Evolutionary conservation across 2,797 vertebrate species (phyloP).

Genomic region (Phrynocephalus guinanensis): DNA sequence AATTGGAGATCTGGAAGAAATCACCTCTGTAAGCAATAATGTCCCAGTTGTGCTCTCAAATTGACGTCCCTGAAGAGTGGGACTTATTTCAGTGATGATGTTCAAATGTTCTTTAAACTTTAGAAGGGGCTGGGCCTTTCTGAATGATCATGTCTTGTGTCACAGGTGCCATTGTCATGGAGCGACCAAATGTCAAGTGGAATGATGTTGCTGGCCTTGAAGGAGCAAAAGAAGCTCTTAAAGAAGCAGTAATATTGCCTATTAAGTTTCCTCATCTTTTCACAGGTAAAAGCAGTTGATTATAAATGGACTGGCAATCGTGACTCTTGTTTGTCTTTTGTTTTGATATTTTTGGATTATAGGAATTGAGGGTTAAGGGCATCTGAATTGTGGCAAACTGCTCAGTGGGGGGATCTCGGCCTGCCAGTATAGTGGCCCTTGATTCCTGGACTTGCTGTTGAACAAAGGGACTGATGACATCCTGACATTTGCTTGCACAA

Average conservation of each 20-base stretch:
- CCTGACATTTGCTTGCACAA: no score
- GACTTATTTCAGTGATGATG: neutral
- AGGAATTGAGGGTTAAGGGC: neutral
- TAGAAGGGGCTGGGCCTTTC: fast-evolving
- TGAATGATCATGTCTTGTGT: slow-evolving; percentile 40
- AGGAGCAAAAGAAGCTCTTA: slow-evolving; percentile 96
- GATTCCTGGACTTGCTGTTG: no score
- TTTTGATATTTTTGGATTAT: neutral
- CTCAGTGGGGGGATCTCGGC: no score
- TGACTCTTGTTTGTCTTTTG: neutral
- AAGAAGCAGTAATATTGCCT: slow-evolving; percentile 98
- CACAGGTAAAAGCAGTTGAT: slow-evolving; percentile 84
- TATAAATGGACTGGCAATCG: neutral
- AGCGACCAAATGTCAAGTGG: slow-evolving; percentile 97
- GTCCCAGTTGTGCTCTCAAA: neutral
- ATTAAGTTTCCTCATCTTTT: slow-evolving; percentile 99
- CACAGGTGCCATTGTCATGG: slow-evolving; percentile 96
- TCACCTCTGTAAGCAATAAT: neutral
- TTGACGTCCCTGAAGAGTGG: slow-evolving; percentile 14
- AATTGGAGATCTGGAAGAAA: neutral
- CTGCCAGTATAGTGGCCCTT: no score
- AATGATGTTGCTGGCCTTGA: slow-evolving; percentile 95
- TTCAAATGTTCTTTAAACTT: neutral
- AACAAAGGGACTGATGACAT: no score
- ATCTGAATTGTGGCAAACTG: neutral